Evolutionary conservation across 2,113 vertebrate genomes (phyloP), one percentile per base, ranked within the genome.

Genomic region (Pedionomus torquatus): DNA sequence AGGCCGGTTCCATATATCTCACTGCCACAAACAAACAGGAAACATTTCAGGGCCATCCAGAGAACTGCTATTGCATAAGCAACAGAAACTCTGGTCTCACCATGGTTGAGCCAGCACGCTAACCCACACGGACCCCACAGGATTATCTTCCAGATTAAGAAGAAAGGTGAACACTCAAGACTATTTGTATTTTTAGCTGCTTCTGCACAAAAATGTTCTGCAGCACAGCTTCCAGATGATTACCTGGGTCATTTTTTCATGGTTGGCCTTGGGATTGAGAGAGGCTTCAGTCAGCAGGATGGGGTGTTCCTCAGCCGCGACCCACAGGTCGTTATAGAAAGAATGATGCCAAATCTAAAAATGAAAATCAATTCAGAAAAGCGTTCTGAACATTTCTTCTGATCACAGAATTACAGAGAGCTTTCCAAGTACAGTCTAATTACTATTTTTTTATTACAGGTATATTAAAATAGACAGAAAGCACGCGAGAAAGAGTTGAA

Each of bases 331-430:
- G 1, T 96, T 97, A 35, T 94, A 96, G 93, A 95, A 97, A 41
- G 94, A 96, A 70, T 95, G 97, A 71, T 97, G 95, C 95, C 97
- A 97, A 80, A 97, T 97, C 96, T 97, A 70, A 58, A 84, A 82
- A 37, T 17, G 7, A 71, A 52, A 79, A 60, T 30, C 2, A 1
- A 12, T 78, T 78, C 6, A 74, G 61, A 61, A 48, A 51, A 87
- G 20, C 5, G 8, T 17, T 39, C 52, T 33, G 18, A 35, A 65
- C 1, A 1, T 57, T 64, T 39, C n/a, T 60, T 68, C 46, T 68
- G 33, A 12, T 41, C 31, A 25, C 19, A 46, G 61, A 63, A 15
- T 28, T 37, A 48, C 10, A 30, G 55, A 75, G 46, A 66, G 55
- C 15, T 83, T 81, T 49, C 41, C 58, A 74, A 60, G 57, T 9